phyloP scores from a whole-genome alignment of 2,113 vertebrate species.

The Phoxinus phoxinus region DNA sequence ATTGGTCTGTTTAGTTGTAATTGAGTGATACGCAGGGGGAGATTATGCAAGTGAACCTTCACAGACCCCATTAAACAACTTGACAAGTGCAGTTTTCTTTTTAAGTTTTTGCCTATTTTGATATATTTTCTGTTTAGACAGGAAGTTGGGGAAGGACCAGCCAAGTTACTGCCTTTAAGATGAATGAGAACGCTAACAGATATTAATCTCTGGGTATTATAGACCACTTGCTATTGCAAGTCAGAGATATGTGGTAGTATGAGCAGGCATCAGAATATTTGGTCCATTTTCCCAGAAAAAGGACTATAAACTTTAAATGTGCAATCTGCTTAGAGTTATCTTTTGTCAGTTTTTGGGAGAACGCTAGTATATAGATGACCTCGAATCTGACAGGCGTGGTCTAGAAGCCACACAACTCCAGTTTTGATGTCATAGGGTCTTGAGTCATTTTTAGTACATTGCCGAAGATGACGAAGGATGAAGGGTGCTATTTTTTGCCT shows the following conservation, averaged over 20 bases:
- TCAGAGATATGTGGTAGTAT: neutral
- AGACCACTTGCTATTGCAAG: neutral
- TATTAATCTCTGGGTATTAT: neutral
- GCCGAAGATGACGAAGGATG: neutral
- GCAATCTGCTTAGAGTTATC: neutral
- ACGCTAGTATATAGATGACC: neutral
- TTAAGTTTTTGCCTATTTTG: neutral
- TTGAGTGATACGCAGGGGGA: neutral
- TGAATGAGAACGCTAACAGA: neutral
- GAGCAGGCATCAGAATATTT: neutral
- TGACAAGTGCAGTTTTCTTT: neutral
- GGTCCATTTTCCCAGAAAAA: neutral
- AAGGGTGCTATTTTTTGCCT: neutral
- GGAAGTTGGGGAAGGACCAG: neutral
- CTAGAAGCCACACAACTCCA: neutral
- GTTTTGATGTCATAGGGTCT: neutral
- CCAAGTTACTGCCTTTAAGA: neutral
- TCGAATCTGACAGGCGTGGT: neutral
- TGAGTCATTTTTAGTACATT: neutral
- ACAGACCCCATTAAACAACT: constrained; percentile 1
- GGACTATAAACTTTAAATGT: neutral
- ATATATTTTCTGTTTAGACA: neutral
- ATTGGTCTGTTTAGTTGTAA: constrained; percentile 7
- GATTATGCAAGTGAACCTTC: neutral
- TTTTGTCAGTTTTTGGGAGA: neutral